Percentiles rank a stretch among this genome's conserved stretches.
These are phyloP conservation scores for Solea solea DNA, from an alignment of 2,113 vertebrate species.

Conservation along the genomic window DNA sequence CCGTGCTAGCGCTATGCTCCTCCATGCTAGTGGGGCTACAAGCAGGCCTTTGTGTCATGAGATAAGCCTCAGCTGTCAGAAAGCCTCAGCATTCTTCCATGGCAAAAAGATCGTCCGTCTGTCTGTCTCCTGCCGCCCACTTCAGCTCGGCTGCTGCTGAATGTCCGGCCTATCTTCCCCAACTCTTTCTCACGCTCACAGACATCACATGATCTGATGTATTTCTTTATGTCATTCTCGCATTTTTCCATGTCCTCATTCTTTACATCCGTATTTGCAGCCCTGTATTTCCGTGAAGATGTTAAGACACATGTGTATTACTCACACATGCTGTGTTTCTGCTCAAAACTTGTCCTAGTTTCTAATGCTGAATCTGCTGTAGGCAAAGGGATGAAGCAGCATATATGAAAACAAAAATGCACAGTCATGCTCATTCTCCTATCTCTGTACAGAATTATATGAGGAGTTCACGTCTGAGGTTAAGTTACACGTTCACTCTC, in stretches of 20 bases:
- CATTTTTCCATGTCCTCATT: background rate
- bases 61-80: constrained; percentile 79
- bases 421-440: background rate
- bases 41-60: constrained; percentile 69
- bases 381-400: constrained; percentile 6
- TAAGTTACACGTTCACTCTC: constrained; percentile 10
- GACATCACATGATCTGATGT: constrained; percentile 10
- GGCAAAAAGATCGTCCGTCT: constrained; percentile 62
- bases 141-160: constrained; percentile 47
- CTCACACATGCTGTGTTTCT: background rate
- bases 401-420: background rate
- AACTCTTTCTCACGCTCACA: constrained; percentile 39
- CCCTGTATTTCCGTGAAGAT: background rate
- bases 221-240: background rate
- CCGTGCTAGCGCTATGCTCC: constrained; percentile 30
- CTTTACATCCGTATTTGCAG: background rate
- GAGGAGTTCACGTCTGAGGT: background rate
- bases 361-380: background rate
- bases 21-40: constrained; percentile 49
- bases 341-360: background rate
- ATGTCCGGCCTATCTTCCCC: constrained; percentile 38
- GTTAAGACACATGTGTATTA: background rate
- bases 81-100: constrained; percentile 76
- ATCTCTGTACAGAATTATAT: too few species aligned
- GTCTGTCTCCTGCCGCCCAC: constrained; percentile 63